Conservation (phyloP, 2,797 vertebrate species). For the Acomys russatus region DNA sequence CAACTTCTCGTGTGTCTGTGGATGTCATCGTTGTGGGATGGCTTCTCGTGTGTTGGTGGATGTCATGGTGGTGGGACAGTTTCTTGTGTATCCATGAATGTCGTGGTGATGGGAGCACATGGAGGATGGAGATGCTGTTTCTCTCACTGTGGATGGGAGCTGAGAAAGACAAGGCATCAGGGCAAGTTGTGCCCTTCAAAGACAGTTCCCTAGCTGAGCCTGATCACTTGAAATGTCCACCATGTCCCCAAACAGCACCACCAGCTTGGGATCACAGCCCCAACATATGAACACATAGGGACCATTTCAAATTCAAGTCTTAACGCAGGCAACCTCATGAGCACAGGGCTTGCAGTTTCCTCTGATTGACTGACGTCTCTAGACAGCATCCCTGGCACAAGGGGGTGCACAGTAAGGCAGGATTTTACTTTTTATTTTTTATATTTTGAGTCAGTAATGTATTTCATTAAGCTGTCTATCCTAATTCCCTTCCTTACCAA, state of each 20-base stretch:
- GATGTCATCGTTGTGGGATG: neutral
- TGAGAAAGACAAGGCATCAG: neutral
- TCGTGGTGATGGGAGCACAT: neutral
- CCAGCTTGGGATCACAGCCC: neutral
- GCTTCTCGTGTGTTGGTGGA: too few species aligned
- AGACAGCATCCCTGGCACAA: neutral
- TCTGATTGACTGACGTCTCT: neutral
- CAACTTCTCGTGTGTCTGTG: too few species aligned
- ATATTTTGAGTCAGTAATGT: neutral
- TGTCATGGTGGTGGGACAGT: too few species aligned
- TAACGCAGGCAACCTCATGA: neutral
- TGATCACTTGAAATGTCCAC: neutral
- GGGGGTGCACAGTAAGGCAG: neutral
- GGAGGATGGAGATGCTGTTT: neutral
- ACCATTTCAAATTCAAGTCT: neutral
- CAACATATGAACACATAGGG: neutral
- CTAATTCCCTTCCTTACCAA: rapidly evolving
- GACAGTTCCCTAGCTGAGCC: neutral
- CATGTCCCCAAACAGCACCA: neutral
- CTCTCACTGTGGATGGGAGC: too few species aligned
- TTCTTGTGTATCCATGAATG: too few species aligned
- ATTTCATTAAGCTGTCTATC: neutral
- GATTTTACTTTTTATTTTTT: neutral
- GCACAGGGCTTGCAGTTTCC: neutral
- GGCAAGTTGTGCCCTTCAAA: neutral